Evolutionary conservation across 2,113 vertebrate species (phyloP).

Genomic region (Pardalotus punctatus): DNA sequence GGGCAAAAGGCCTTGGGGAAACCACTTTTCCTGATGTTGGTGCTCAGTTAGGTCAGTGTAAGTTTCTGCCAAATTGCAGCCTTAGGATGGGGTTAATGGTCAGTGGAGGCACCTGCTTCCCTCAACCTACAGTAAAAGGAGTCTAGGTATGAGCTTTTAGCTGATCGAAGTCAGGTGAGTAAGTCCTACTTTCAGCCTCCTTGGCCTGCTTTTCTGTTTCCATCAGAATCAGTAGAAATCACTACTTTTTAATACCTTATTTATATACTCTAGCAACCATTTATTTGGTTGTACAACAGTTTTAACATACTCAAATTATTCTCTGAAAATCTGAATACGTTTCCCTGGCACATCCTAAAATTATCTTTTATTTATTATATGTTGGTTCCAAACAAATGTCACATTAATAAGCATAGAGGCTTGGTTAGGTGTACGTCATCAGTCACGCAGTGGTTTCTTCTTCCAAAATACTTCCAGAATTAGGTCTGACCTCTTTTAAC

Average conservation of each 20-base stretch:
- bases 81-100: not conserved
- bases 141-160: not conserved
- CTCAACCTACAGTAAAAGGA: not conserved
- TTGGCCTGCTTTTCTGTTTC: not conserved
- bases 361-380: slow-evolving; percentile 30
- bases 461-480: slow-evolving; percentile 52
- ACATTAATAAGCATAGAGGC: not conserved
- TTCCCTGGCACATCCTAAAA: slow-evolving; percentile 8
- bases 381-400: slow-evolving; percentile 28
- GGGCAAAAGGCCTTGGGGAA: not conserved
- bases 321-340: slow-evolving; percentile 8
- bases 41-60: not conserved
- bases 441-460: not conserved
- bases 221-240: not conserved
- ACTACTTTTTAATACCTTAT: not conserved
- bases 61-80: not conserved
- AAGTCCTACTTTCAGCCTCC: not conserved
- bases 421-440: slow-evolving; percentile 13
- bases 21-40: not conserved
- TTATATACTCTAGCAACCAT: not conserved
- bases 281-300: not conserved
- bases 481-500: slow-evolving; percentile 38
- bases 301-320: slow-evolving; percentile 3
- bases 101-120: not conserved
- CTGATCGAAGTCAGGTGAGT: not conserved